These are phyloP conservation scores for Latrodectus elegans DNA, from an alignment of 2,888 invertebrate genomes.

Conservation along the genomic window DNA sequence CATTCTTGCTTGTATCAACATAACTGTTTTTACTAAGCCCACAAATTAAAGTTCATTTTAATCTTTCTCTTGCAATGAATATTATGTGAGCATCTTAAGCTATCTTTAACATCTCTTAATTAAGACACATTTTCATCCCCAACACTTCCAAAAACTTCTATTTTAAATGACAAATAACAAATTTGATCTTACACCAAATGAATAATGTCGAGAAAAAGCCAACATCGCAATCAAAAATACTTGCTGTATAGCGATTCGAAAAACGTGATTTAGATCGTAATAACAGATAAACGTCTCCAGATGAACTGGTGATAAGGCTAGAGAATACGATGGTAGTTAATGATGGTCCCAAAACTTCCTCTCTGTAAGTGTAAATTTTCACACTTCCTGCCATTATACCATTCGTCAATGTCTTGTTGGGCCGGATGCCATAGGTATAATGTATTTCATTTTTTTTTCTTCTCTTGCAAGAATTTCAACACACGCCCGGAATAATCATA, in stretches of 20 bases:
- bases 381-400: constrained; percentile 66
- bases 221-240: too few species aligned
- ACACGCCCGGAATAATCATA: constrained; percentile 27
- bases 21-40: too few species aligned
- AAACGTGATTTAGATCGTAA: constrained; percentile 48
- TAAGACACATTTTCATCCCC: too few species aligned
- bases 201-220: too few species aligned
- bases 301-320: constrained; percentile 42
- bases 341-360: constrained; percentile 46
- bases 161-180: too few species aligned
- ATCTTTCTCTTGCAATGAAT: too few species aligned
- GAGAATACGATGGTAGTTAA: constrained; percentile 29
- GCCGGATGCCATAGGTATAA: background rate
- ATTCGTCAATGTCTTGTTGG: constrained; percentile 50
- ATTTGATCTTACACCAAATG: too few species aligned
- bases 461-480: background rate
- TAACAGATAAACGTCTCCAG: constrained; percentile 46
- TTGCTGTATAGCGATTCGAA: background rate
- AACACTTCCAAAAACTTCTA: too few species aligned
- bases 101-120: too few species aligned
- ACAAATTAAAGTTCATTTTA: too few species aligned
- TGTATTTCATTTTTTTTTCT: background rate
- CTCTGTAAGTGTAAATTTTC: constrained; percentile 68
- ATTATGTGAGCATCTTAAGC: too few species aligned
- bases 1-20: too few species aligned